These are phyloP conservation scores for Hyles lineata DNA, from an alignment of 2,888 invertebrate species.

Conservation along the genomic window DNA sequence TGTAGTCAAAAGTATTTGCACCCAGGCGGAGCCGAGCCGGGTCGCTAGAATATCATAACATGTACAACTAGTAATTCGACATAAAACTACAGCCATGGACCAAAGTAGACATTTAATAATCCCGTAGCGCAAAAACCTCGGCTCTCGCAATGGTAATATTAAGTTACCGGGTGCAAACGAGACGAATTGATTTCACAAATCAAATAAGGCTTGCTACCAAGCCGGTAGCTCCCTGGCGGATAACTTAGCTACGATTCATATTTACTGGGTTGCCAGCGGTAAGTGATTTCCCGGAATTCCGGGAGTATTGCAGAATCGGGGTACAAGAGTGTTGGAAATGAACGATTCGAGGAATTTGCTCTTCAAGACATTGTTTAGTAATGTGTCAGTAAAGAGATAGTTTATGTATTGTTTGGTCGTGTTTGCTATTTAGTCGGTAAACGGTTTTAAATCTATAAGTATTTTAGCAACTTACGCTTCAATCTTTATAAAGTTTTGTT, in stretches of 20 bases:
- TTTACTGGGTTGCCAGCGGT: slow-evolving; percentile 26
- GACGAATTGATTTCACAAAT: slow-evolving; percentile 74
- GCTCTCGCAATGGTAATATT: slow-evolving; percentile 64
- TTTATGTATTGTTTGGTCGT: too few species aligned
- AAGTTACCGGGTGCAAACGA: slow-evolving; percentile 69
- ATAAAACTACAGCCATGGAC: neutral
- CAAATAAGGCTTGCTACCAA: slow-evolving; percentile 61
- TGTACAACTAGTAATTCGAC: neutral
- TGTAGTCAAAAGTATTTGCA: too few species aligned
- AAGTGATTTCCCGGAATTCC: slow-evolving; percentile 17
- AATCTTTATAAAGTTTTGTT: too few species aligned
- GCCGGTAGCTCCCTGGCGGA: slow-evolving; percentile 43
- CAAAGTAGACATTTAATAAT: slow-evolving; percentile 5
- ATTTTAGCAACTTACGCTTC: too few species aligned
- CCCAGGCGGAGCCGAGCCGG: too few species aligned
- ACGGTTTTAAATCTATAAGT: too few species aligned
- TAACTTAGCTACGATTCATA: slow-evolving; percentile 32
- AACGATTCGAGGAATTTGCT: too few species aligned
- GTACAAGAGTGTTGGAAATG: neutral
- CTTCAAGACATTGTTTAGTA: too few species aligned
- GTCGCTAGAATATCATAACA: too few species aligned
- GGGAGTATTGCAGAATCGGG: neutral
- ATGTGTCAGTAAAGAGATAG: too few species aligned
- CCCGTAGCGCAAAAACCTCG: slow-evolving; percentile 14
- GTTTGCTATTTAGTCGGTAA: too few species aligned